Evolutionary conservation across 2,797 vertebrate genomes (phyloP).

Genomic region (Coregonus sp.): DNA sequence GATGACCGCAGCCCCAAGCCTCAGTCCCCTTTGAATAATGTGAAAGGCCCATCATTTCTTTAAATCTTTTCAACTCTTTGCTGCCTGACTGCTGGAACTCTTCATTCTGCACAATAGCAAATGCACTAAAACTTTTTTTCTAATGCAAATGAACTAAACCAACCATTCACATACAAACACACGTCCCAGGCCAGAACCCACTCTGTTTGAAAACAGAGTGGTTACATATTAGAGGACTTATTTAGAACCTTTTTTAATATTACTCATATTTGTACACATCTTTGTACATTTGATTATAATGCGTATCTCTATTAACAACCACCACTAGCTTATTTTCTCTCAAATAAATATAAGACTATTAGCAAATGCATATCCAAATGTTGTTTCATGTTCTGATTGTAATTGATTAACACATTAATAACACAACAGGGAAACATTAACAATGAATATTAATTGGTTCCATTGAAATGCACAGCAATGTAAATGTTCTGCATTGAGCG

Average conservation of each 20-base stretch:
- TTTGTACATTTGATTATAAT: neutral
- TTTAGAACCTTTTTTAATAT: neutral
- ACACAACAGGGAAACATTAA: neutral
- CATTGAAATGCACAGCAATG: neutral
- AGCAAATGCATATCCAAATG: neutral
- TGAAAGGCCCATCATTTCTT: slow-evolving; percentile 85
- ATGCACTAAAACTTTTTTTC: slow-evolving; percentile 92
- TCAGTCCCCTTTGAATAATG: slow-evolving; percentile 77
- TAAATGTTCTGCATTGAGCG: neutral
- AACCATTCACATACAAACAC: slow-evolving; percentile 77
- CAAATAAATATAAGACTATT: neutral
- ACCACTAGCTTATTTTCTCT: neutral
- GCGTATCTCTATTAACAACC: neutral
- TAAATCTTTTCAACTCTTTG: slow-evolving; percentile 77
- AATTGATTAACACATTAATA: neutral
- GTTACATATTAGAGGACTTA: neutral
- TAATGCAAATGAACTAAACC: slow-evolving; percentile 89
- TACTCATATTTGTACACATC: neutral
- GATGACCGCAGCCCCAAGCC: slow-evolving; percentile 76
- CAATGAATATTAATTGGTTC: neutral
- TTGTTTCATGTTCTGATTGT: neutral
- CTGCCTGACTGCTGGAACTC: slow-evolving; percentile 88
- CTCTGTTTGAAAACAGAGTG: neutral
- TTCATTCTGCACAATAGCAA: slow-evolving; percentile 88
- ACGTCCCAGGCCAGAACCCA: neutral